A percentile compares a stretch with the other conserved stretches of the same genome.
phyloP scores from a whole-genome alignment of 1,140 invertebrate species.

The Leptinotarsa texana region DNA sequence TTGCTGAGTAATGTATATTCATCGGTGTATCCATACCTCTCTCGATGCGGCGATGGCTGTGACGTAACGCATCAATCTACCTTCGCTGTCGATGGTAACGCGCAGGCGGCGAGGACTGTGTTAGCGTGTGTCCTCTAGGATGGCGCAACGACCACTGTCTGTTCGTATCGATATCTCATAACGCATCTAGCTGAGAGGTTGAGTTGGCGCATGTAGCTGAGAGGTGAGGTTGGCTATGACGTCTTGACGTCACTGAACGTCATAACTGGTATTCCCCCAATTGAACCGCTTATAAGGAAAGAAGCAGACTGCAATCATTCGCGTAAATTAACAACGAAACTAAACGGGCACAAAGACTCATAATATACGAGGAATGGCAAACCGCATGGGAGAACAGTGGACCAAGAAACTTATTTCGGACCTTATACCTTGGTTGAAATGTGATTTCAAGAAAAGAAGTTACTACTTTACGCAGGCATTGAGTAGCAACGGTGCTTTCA shows the following conservation, averaged over 20 bases:
- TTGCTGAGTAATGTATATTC: too few relatives aligned
- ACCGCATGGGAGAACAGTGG: conserved; percentile 20
- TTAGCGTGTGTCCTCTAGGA: too few relatives aligned
- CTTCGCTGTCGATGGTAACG: too few relatives aligned
- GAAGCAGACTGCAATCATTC: not conserved
- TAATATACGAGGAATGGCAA: conserved; percentile 22
- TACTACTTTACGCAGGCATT: conserved; percentile 29
- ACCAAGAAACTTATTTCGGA: not conserved
- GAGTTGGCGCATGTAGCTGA: too few relatives aligned
- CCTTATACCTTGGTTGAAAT: not conserved
- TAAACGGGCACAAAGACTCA: not conserved
- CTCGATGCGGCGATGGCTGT: too few relatives aligned
- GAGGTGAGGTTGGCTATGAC: too few relatives aligned
- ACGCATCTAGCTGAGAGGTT: too few relatives aligned
- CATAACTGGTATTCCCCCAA: not conserved
- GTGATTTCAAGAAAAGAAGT: not conserved
- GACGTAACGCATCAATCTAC: too few relatives aligned
- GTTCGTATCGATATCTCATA: too few relatives aligned
- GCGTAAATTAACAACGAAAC: not conserved
- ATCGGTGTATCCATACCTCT: too few relatives aligned
- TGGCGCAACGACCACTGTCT: too few relatives aligned
- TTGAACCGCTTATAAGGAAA: conserved; percentile 23
- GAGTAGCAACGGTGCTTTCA: conserved; percentile 19
- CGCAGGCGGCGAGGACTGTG: too few relatives aligned
- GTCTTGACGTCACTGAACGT: conserved; percentile 9